Base-by-base conservation (phyloP, 2,797 vertebrate species). In the Diceros bicornis region DNA sequence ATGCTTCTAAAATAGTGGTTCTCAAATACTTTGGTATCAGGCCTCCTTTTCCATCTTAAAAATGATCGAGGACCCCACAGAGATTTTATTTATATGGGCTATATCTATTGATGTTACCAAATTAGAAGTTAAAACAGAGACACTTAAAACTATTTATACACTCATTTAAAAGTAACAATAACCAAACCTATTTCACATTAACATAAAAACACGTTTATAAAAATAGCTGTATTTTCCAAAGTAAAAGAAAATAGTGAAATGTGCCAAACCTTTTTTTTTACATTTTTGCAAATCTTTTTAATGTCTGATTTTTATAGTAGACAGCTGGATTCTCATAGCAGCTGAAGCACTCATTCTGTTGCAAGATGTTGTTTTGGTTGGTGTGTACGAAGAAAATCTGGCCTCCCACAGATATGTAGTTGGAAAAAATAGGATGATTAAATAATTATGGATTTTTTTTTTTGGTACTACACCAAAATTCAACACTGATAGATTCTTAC, bases 51-150 rank as follows among this genome's bases (percentile, higher is more conserved):
- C 2, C 4, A 4, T 17, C 11, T 57, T 37, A 41, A 37, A 74
- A 27, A 4, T 44, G n/a, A 47, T 29, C 2, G 25, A 68, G 9
- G 37, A 12, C 9, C 10, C 14, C 47, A 52, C 12, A 14, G 57
- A 55, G 44, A 27, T 29, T 61, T 29, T 37, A 11, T 4, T 9
- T 2, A 17, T 11, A 1, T 0, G 21, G 8, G 0, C n/a, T 61
- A 2, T 59, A 4, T 41, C 23, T 62, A 14, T 44, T 18, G 29
- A 68, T 8, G 3, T 44, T 34, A 10, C 12, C 23, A 21, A 41
- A 13, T 11, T 44, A 77, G 6, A 77, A 14, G 4, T 69, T 17
- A 64, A 62, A 84, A 61, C 0, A 0, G 10, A 84, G 18, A 37
- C 18, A 11, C 29, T 55, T 55, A 18, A 7, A 69, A 61, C 41